These are phyloP conservation scores for Tetranychus piercei DNA, from an alignment of 2,888 invertebrate genomes.

Conservation along the genomic window DNA sequence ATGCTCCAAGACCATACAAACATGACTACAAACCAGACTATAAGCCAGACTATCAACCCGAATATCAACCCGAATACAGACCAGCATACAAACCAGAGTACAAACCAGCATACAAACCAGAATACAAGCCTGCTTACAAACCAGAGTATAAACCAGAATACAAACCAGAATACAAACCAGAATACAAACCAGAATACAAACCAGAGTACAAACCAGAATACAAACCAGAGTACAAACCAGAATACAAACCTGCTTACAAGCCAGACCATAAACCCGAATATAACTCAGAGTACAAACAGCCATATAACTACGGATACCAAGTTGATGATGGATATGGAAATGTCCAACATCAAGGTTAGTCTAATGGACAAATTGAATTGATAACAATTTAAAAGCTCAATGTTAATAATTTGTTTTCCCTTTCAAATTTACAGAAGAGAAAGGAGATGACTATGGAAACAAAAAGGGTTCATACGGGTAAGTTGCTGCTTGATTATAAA, in stretches of 20 bases:
- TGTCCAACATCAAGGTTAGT: constrained; percentile 7
- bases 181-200: neutral
- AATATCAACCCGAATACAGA: neutral
- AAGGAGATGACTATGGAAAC: constrained; percentile 25
- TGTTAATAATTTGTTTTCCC: neutral
- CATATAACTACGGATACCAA: constrained; percentile 26
- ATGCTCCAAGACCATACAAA: neutral
- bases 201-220: neutral
- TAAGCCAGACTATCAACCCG: neutral
- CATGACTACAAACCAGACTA: neutral
- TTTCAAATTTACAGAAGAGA: constrained; percentile 20
- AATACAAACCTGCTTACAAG: neutral
- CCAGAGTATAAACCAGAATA: neutral
- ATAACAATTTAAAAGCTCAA: no score
- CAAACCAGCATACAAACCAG: neutral
- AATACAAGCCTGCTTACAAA: neutral
- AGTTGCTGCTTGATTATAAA: constrained; percentile 19
- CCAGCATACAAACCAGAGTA: neutral
- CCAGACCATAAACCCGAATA: neutral
- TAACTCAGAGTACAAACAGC: constrained; percentile 9
- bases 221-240: neutral
- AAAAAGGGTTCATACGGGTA: constrained; percentile 25
- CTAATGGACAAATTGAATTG: no score
- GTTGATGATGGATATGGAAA: constrained; percentile 24
- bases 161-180: neutral